Base-by-base conservation (phyloP, 1,140 invertebrate genomes). In the Caerostris darwini region DNA sequence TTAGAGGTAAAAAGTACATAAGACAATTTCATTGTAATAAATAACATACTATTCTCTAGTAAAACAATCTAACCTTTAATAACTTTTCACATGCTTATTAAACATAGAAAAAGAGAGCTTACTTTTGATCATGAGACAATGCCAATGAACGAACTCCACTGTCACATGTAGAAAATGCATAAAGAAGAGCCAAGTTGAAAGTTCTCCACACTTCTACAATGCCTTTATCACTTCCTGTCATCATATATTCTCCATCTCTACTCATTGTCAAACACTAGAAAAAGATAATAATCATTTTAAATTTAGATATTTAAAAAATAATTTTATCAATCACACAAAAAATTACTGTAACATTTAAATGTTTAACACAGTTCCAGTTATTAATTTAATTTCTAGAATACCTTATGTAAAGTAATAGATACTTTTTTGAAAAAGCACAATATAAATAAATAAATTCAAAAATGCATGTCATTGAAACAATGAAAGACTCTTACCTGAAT, bases 201-300 rank as follows among this genome's bases (percentile, higher is more conserved):
- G 99, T 99, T 96, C 99, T 97, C 98, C 99, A 99, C 81, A 99
- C 99, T 96, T 99, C 98, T 94, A 99, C 99, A 92, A 99, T 98
- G 94, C 99, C 99, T 96, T 98, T 98, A 95, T 99, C 99, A 8
- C 99, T 99, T 90, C 98, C 99, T 95, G 98, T 99, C 97, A 97
- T 96, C 96, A 99, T 97, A 96, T 99, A 99, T 97, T 99, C 99
- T 77, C 99, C 99, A 97, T 99, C 99, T 92, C 99, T 98, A 95
- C 98, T 99, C 95, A 99, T 96, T 95, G 98, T 97, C 96, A 99
- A 97, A 96, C 98, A 99, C 98, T 99, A 96, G 94, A 97, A 96
- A 19, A 56, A 59, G 7, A 83, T 54, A 57, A 83, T 19, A 3
- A 19, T 34, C 6, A 19, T 58, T 34, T 53, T 12, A 77, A 77